A percentile compares a stretch with the other conserved stretches of the same genome.
Evolutionary conservation across 2,113 vertebrate species (phyloP).

Genomic region (Crotalus viridis): DNA sequence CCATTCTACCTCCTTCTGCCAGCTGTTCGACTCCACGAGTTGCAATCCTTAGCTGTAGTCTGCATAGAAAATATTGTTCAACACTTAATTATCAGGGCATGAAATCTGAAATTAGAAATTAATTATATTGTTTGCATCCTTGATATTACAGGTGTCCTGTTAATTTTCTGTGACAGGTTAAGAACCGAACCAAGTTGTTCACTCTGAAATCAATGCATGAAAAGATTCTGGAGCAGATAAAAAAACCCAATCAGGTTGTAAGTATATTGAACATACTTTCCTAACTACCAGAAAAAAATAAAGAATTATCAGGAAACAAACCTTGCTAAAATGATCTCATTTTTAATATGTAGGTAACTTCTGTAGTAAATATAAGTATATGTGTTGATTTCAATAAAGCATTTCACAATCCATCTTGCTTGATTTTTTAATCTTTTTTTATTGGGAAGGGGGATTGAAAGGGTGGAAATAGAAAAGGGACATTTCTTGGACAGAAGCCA

Average conservation of each 20-base stretch:
- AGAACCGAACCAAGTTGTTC: neutral
- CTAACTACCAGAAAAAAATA: neutral
- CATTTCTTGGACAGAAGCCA: neutral
- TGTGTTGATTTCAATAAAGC: neutral
- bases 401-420: neutral
- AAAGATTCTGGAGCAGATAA: neutral
- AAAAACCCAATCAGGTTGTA: neutral
- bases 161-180: neutral
- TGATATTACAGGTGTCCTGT: neutral
- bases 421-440: neutral
- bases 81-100: neutral
- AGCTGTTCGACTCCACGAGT: conserved; percentile 93
- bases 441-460: neutral
- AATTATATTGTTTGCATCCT: neutral
- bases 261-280: neutral
- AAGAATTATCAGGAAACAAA: neutral
- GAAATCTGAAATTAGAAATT: neutral
- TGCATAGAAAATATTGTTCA: conserved; percentile 54
- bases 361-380: neutral
- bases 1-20: conserved; percentile 92
- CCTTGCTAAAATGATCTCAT: neutral
- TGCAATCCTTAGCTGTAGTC: conserved; percentile 91
- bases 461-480: neutral
- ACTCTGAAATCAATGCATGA: neutral
- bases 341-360: neutral